Evolutionary conservation across 2,888 invertebrate genomes (phyloP).

Genomic region (Lasioglossum vierecki): DNA sequence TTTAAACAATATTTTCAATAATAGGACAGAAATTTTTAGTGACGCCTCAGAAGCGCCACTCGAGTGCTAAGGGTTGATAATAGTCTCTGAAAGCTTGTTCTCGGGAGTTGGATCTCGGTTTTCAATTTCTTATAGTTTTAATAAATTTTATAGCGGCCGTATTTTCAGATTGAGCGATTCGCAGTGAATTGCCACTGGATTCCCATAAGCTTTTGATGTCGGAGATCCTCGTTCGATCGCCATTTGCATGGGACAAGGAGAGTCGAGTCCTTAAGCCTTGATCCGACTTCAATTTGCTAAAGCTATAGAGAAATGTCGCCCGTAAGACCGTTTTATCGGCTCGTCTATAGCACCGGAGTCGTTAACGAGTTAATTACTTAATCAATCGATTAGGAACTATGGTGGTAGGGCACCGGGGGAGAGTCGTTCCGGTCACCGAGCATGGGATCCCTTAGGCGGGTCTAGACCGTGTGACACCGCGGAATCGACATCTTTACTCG

Average conservation of each 20-base stretch:
- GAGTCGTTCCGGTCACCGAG: slow-evolving; percentile 19
- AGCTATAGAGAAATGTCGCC: slow-evolving; percentile 17
- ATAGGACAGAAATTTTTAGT: no score
- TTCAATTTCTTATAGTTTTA: not conserved
- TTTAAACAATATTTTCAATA: no score
- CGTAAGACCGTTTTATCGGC: slow-evolving; percentile 41
- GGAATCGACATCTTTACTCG: slow-evolving; percentile 6
- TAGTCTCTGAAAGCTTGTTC: not conserved
- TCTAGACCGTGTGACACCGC: slow-evolving; percentile 1
- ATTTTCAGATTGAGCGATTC: not conserved
- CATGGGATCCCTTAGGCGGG: slow-evolving; percentile 15
- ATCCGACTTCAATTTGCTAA: slow-evolving; percentile 6
- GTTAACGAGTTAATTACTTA: slow-evolving; percentile 52
- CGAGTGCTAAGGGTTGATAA: not conserved
- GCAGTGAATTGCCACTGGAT: not conserved
- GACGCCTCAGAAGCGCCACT: no score
- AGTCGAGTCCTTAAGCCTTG: not conserved
- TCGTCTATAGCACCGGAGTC: slow-evolving; percentile 12
- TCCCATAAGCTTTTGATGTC: not conserved
- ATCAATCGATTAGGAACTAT: slow-evolving; percentile 35
- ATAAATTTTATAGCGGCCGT: not conserved
- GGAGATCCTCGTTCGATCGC: not conserved
- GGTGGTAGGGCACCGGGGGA: not conserved
- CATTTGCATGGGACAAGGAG: not conserved
- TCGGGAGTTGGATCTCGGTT: not conserved